phyloP scores from a whole-genome alignment of 1,140 invertebrate genomes.

The Lucilia cuprina region DNA sequence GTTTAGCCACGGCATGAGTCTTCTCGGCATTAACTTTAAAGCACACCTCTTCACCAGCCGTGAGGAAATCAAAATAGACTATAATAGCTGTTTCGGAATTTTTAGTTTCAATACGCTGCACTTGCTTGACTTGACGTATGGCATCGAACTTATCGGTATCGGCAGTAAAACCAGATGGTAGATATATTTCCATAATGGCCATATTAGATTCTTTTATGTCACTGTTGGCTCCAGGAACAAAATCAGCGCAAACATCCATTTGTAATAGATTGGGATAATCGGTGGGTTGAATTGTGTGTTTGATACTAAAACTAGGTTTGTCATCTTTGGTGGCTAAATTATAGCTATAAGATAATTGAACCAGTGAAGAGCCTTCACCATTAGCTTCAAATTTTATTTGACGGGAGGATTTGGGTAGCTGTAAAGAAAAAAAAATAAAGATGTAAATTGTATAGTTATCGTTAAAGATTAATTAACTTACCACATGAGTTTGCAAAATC shows the following conservation, averaged over 20 bases:
- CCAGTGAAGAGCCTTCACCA: constrained; percentile 78
- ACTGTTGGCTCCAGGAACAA: constrained; percentile 42
- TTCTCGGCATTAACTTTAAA: constrained; percentile 84
- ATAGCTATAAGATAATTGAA: constrained; percentile 81
- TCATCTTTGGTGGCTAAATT: constrained; percentile 83
- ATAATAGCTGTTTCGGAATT: constrained; percentile 78
- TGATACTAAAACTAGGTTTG: constrained; percentile 79
- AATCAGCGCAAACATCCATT: constrained; percentile 75
- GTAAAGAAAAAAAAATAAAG: not conserved
- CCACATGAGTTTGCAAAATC: constrained; percentile 63
- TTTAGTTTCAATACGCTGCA: constrained; percentile 76
- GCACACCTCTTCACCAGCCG: constrained; percentile 72
- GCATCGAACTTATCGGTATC: constrained; percentile 48
- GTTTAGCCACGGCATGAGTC: constrained; percentile 83
- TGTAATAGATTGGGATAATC: constrained; percentile 75
- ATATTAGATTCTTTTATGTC: constrained; percentile 73
- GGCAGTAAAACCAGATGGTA: constrained; percentile 82
- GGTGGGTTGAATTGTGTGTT: constrained; percentile 77
- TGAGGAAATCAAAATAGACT: constrained; percentile 85
- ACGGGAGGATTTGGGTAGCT: constrained; percentile 47
- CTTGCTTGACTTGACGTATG: constrained; percentile 48
- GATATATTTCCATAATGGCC: constrained; percentile 86
- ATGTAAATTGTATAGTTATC: not conserved
- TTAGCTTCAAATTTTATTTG: constrained; percentile 70
- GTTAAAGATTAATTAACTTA: constrained; percentile 38